A percentile compares a stretch with the other conserved stretches of the same genome.
phyloP scores from a whole-genome alignment of 1,140 invertebrate species.

The Drosophila jambulina region DNA sequence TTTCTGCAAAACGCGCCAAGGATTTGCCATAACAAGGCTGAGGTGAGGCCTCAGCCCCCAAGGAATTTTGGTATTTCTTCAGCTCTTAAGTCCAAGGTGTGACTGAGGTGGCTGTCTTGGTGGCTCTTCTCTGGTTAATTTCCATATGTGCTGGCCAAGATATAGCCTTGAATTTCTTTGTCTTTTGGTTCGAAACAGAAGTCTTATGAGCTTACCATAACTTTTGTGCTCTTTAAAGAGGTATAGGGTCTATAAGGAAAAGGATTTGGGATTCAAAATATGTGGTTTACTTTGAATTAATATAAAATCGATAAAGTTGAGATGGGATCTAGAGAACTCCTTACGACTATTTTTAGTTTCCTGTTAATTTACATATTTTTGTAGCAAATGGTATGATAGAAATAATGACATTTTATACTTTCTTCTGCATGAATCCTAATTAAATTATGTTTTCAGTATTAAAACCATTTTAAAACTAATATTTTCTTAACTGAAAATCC shows the following conservation, averaged over 20 bases:
- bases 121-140: slow-evolving; percentile 42
- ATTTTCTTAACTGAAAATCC: background rate
- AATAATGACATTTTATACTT: background rate
- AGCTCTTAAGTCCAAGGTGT: slow-evolving; percentile 38
- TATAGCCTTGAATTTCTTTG: slow-evolving; percentile 8
- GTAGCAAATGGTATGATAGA: too few species aligned
- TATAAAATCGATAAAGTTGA: background rate
- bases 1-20: slow-evolving; percentile 66
- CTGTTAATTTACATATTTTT: background rate
- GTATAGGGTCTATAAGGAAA: background rate
- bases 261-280: background rate
- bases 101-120: slow-evolving; percentile 17
- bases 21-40: slow-evolving; percentile 56
- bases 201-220: slow-evolving; percentile 28
- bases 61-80: background rate
- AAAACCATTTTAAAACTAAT: background rate
- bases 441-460: background rate
- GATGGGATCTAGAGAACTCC: background rate
- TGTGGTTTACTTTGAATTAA: too few species aligned
- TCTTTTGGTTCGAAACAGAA: slow-evolving; percentile 8
- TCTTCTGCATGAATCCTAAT: background rate
- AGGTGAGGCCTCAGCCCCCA: slow-evolving; percentile 1
- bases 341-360: too few species aligned
- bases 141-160: slow-evolving; percentile 31
- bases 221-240: background rate